Evolutionary conservation across 1,140 invertebrate species (phyloP).

Genomic region (Brachionus rotundiformis): DNA sequence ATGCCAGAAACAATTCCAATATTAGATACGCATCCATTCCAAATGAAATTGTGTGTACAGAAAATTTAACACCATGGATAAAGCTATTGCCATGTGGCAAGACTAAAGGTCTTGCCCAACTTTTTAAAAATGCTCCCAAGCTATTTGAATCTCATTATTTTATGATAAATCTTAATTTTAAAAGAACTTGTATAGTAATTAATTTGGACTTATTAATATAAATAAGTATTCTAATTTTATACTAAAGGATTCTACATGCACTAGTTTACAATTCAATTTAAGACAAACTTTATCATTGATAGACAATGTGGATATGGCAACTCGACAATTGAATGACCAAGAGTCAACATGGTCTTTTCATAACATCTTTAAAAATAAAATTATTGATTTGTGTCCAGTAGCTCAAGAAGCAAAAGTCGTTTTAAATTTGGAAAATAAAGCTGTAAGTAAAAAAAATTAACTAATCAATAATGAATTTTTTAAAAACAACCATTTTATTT

Average conservation of each 20-base stretch:
- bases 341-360: constrained; percentile 4
- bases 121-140: constrained; percentile 82
- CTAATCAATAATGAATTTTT: no score
- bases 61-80: constrained; percentile 97
- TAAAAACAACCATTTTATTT: no score
- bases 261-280: constrained; percentile 10
- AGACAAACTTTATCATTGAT: constrained; percentile 38
- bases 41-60: constrained; percentile 89
- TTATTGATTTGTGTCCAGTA: neutral
- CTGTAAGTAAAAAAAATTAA: constrained; percentile 6
- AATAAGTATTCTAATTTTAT: neutral
- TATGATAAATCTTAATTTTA: constrained; percentile 81
- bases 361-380: constrained; percentile 35
- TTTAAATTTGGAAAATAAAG: neutral
- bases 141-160: constrained; percentile 92
- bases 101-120: constrained; percentile 66
- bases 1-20: constrained; percentile 1
- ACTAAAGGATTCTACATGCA: neutral
- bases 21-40: constrained; percentile 83
- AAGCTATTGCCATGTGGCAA: constrained; percentile 83
- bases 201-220: neutral
- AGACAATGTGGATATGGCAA: neutral
- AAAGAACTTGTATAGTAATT: constrained; percentile 73
- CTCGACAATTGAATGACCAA: neutral
- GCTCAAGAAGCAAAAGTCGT: neutral